Conservation (phyloP, 2,797 vertebrate genomes). For the Parotocinclus haroldoi region DNA sequence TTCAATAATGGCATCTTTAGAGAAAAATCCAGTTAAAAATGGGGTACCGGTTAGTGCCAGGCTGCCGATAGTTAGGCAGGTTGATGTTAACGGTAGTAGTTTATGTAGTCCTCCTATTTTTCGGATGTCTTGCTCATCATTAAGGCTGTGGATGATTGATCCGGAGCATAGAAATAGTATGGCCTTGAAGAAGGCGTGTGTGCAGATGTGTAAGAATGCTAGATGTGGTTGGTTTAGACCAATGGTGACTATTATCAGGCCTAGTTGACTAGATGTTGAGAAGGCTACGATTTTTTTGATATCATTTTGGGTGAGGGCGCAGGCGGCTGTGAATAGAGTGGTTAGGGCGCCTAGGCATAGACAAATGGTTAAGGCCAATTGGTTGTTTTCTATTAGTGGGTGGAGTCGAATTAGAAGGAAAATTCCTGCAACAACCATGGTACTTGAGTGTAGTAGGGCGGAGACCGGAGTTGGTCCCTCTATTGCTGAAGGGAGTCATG, state of each 20-base stretch:
- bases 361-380: rapidly evolving
- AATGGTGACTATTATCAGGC: neutral
- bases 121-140: conserved; percentile 48
- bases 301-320: conserved; percentile 1
- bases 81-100: rapidly evolving
- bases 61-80: rapidly evolving
- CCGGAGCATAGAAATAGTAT: conserved; percentile 49
- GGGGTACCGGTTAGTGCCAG: conserved; percentile 5
- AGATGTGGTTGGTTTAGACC: conserved; percentile 42
- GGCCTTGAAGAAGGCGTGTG: conserved; percentile 46
- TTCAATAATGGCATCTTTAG: conserved; percentile 52
- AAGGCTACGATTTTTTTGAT: conserved; percentile 60
- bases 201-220: conserved; percentile 47
- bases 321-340: neutral
- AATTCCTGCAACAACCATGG: neutral
- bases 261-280: neutral
- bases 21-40: conserved; percentile 50
- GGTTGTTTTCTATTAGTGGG: neutral
- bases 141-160: conserved; percentile 29
- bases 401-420: conserved; percentile 27
- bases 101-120: conserved; percentile 34
- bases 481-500: too few relatives aligned
- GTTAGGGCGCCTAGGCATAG: conserved; percentile 47
- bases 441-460: too few relatives aligned
- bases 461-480: too few relatives aligned